A percentile compares a stretch with the other conserved stretches of the same genome.
phyloP scores from a whole-genome alignment of 2,888 invertebrate species.

The Rhingia campestris region DNA sequence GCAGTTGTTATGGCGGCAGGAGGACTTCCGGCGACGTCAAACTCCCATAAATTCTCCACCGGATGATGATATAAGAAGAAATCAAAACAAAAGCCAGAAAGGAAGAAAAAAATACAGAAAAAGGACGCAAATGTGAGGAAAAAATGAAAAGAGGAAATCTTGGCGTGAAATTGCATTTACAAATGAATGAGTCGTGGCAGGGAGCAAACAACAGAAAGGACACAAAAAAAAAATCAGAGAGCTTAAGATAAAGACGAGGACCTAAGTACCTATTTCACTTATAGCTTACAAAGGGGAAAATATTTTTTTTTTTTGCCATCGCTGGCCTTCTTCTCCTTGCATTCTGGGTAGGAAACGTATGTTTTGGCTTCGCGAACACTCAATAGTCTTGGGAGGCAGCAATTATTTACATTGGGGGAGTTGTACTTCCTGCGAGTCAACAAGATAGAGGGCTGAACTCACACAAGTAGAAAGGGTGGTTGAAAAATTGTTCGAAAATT shows the following conservation, averaged over 20 bases:
- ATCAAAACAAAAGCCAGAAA: constrained; percentile 71
- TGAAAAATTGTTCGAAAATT: constrained; percentile 69
- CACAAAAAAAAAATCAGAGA: neutral
- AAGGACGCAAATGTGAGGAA: constrained; percentile 10
- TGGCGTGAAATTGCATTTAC: constrained; percentile 82
- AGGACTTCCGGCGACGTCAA: constrained; percentile 74
- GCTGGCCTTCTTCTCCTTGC: constrained; percentile 13
- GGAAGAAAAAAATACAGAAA: constrained; percentile 44
- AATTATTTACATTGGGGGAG: constrained; percentile 77
- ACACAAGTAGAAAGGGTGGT: constrained; percentile 41
- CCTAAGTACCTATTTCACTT: constrained; percentile 75
- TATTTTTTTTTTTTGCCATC: constrained; percentile 43
- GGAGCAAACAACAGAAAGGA: constrained; percentile 32
- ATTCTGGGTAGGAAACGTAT: constrained; percentile 60
- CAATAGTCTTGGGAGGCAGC: constrained; percentile 73
- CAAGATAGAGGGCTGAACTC: constrained; percentile 49
- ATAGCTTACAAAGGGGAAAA: constrained; percentile 66
- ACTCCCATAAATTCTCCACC: constrained; percentile 72
- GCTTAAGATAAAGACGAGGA: constrained; percentile 66
- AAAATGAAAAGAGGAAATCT: constrained; percentile 76
- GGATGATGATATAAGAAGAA: constrained; percentile 73
- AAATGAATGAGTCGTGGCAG: constrained; percentile 69
- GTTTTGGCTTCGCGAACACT: constrained; percentile 74
- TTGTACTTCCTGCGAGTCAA: constrained; percentile 72
- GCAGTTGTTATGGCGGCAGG: constrained; percentile 73